Conservation (phyloP, 1,140 invertebrate genomes). For the Asobara japonica region DNA sequence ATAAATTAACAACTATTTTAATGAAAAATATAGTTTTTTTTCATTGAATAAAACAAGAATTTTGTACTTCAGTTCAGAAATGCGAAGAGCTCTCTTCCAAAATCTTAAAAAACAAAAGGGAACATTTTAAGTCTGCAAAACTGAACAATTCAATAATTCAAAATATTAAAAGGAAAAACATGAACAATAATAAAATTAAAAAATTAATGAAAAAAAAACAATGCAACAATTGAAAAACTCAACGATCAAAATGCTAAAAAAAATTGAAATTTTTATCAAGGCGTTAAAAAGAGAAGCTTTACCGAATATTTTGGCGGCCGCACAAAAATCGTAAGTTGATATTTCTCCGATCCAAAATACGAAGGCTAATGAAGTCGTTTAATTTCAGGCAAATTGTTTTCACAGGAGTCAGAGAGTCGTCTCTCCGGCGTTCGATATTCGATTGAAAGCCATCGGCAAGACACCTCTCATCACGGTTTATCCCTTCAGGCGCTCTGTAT, state of each 20-base stretch:
- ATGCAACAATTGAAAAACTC: too few species aligned
- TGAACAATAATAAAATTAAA: too few species aligned
- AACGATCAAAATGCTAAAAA: background rate
- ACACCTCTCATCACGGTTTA: background rate
- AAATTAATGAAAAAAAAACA: too few species aligned
- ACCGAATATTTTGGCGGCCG: conserved; percentile 36
- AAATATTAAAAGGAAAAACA: too few species aligned
- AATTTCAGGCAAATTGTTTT: conserved; percentile 41
- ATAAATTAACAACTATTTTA: background rate
- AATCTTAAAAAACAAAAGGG: too few species aligned
- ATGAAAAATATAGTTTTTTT: background rate
- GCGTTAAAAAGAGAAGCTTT: background rate
- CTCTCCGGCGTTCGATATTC: background rate
- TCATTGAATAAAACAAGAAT: too few species aligned
- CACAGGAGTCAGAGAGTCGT: conserved; percentile 32
- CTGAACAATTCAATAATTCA: too few species aligned
- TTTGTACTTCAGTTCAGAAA: too few species aligned
- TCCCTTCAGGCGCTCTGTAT: background rate
- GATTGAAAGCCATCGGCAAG: background rate
- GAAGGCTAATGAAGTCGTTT: conserved; percentile 39
- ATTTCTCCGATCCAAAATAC: conserved; percentile 39
- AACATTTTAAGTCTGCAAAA: too few species aligned
- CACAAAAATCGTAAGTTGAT: conserved; percentile 40
- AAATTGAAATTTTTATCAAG: background rate
- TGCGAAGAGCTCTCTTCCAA: too few species aligned